Evolutionary conservation across 2,113 vertebrate genomes (phyloP).

Genomic region (Pyxicephalus adspersus): DNA sequence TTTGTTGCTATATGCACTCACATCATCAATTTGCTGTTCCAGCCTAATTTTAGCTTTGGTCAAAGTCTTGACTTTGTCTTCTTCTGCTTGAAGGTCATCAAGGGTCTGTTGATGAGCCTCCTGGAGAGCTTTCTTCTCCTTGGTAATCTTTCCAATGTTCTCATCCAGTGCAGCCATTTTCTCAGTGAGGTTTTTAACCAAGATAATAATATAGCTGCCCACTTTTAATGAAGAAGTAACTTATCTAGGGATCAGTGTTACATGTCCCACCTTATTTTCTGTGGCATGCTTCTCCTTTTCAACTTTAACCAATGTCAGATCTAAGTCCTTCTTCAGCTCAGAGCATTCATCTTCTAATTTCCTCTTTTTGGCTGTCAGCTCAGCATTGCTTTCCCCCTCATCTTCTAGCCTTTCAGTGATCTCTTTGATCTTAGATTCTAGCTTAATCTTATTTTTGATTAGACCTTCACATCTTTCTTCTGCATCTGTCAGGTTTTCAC

Average conservation of each 20-base stretch:
- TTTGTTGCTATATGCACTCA: no score
- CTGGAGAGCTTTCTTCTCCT: no score
- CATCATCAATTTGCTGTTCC: constrained; percentile 74
- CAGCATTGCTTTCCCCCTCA: constrained; percentile 78
- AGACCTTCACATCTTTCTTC: constrained; percentile 85
- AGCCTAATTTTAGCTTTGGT: constrained; percentile 72
- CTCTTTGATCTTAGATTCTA: constrained; percentile 82
- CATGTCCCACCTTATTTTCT: constrained; percentile 76
- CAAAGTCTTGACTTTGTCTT: constrained; percentile 79
- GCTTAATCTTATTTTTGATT: constrained; percentile 82
- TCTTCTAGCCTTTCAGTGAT: constrained; percentile 70
- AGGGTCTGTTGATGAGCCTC: constrained; percentile 83
- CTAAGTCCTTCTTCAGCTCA: no score
- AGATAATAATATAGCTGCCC: no score
- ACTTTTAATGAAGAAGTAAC: no score
- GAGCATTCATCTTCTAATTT: no score
- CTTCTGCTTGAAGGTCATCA: constrained; percentile 82
- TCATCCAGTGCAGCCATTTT: constrained; percentile 33
- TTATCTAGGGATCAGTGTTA: no score
- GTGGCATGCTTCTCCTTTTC: constrained; percentile 84
- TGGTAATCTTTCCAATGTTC: constrained; percentile 70
- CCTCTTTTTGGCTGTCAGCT: no score
- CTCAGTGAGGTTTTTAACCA: constrained; percentile 51
- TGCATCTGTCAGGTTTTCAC: constrained; percentile 82
- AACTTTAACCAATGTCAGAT: constrained; percentile 79